Conservation (phyloP, 2,888 invertebrate species). For the Eudemis profundana region DNA sequence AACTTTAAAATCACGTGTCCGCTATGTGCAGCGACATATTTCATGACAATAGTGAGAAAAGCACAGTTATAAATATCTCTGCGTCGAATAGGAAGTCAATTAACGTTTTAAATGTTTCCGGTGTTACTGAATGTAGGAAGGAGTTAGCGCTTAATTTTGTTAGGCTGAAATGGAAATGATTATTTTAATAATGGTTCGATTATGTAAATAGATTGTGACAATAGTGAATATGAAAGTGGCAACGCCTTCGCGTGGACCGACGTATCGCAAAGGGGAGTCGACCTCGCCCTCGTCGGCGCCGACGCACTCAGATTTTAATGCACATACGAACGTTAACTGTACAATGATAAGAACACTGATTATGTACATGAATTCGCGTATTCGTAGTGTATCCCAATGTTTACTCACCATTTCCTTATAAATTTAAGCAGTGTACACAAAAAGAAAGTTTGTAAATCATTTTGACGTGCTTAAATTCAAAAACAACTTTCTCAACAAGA, state of each 20-base stretch:
- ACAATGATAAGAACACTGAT: neutral
- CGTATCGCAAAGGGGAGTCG: conserved; percentile 10
- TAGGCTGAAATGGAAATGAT: conserved; percentile 2
- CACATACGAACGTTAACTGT: conserved; percentile 55
- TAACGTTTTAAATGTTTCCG: conserved; percentile 37
- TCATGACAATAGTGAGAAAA: conserved; percentile 39
- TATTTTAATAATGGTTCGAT: conserved; percentile 5
- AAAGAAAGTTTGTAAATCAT: neutral
- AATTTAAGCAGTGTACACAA: too few relatives aligned
- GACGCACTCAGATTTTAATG: conserved; percentile 47
- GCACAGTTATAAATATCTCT: conserved; percentile 29
- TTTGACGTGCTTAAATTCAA: neutral
- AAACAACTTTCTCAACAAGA: conserved; percentile 13
- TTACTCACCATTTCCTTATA: too few relatives aligned
- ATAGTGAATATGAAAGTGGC: conserved; percentile 12
- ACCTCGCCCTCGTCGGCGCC: conserved; percentile 27
- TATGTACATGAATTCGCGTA: neutral
- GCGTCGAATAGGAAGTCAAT: conserved; percentile 38
- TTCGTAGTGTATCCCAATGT: too few relatives aligned
- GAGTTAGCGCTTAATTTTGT: conserved; percentile 13
- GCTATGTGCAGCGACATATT: conserved; percentile 17
- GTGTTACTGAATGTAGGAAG: conserved; percentile 25
- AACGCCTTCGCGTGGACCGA: conserved; percentile 46
- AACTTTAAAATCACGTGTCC: conserved; percentile 26
- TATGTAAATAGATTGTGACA: conserved; percentile 8